Conservation (phyloP, 2,797 vertebrate species). For the Mustela erminea region DNA sequence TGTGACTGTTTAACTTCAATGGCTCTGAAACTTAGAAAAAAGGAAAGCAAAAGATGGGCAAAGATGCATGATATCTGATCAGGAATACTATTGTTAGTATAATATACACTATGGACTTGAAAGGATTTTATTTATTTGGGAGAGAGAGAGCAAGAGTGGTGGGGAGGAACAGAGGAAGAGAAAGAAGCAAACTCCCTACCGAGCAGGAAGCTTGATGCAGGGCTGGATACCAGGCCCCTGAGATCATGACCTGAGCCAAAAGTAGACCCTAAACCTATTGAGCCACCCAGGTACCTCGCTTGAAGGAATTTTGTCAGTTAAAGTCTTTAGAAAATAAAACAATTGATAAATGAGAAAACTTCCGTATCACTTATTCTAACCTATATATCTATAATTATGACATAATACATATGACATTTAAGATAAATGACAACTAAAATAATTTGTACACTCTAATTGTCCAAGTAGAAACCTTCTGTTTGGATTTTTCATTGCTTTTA, state of each 20-base stretch:
- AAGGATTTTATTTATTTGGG: neutral
- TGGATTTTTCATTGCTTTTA: neutral
- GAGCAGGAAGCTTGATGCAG: too few relatives aligned
- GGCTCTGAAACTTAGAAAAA: neutral
- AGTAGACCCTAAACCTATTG: neutral
- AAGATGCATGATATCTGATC: neutral
- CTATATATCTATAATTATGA: neutral
- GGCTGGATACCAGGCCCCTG: neutral
- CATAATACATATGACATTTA: neutral
- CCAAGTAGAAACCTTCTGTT: neutral
- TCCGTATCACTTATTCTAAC: neutral
- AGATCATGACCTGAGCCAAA: neutral
- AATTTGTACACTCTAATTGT: neutral
- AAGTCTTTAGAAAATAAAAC: neutral
- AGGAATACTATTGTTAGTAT: neutral
- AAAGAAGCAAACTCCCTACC: neutral
- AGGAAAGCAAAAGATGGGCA: neutral
- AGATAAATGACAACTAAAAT: neutral
- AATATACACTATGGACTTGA: neutral
- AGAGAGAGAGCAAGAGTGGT: neutral
- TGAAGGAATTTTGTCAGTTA: neutral
- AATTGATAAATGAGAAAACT: neutral
- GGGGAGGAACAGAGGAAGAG: neutral
- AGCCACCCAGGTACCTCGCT: neutral
- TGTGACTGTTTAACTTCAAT: neutral